A percentile compares a stretch with the other conserved stretches of the same genome.
Evolutionary conservation across 2,888 invertebrate species (phyloP).

Genomic region (Archaeoteleia sp.): DNA sequence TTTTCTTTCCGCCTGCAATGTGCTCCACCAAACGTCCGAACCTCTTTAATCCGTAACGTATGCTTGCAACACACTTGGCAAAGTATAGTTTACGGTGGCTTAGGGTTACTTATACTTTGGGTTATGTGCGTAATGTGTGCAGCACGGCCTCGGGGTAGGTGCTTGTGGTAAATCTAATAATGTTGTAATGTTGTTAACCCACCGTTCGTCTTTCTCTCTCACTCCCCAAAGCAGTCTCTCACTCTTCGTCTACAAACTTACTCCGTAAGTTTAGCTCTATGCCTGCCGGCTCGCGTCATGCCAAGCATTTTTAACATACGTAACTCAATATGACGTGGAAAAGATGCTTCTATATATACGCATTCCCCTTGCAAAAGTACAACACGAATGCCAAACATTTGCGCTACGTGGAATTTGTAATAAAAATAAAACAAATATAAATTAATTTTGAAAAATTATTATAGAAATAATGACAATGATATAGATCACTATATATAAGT

Average conservation of each 20-base stretch:
- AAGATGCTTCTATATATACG: slow-evolving; percentile 21
- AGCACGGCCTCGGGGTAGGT: slow-evolving; percentile 68
- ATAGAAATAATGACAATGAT: no score
- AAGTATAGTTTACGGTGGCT: slow-evolving; percentile 51
- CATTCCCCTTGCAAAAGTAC: no score
- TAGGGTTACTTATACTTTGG: slow-evolving; percentile 52
- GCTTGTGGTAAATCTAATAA: slow-evolving; percentile 75
- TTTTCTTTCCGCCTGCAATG: no score
- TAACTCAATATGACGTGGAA: slow-evolving; percentile 29
- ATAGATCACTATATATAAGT: no score
- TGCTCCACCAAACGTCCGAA: no score
- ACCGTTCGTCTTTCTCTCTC: slow-evolving; percentile 40
- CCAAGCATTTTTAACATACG: slow-evolving; percentile 66
- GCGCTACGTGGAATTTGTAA: no score
- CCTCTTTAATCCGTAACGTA: slow-evolving; percentile 33
- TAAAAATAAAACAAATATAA: no score
- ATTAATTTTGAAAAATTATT: no score
- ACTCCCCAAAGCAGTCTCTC: slow-evolving; percentile 31
- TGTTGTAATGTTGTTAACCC: slow-evolving; percentile 73
- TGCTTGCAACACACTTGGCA: slow-evolving; percentile 35
- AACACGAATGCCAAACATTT: no score
- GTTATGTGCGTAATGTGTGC: slow-evolving; percentile 57
- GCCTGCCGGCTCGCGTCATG: slow-evolving; percentile 67
- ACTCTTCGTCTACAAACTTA: slow-evolving; percentile 64
- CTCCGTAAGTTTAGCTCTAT: slow-evolving; percentile 67